Base-by-base conservation (phyloP, 2,797 vertebrate species). In the Clangula hyemalis region DNA sequence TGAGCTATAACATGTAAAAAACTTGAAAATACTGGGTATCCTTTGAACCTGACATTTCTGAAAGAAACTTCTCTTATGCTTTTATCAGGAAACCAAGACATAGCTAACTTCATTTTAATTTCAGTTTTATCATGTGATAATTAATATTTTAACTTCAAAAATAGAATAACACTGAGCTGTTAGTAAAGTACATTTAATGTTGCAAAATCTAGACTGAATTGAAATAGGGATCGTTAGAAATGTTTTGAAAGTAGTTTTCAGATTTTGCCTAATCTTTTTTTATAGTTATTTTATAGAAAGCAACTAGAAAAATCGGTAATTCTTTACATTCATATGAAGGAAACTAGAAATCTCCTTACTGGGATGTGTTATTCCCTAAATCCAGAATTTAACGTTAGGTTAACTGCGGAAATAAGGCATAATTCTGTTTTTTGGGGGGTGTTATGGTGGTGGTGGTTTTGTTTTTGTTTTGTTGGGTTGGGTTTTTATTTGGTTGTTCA, bases 1-100 rank as follows among this genome's bases (percentile, higher is more conserved):
- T 94, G 91, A 96, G 61, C 51, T 94, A 91, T 90, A 87, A 96
- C 96, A 61, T 88, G 75, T 94, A 94, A 93, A 96, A 93, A 45
- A 47, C 93, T 92, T 95, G 69, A 97, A 91, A 97, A 89, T 86
- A 56, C 8, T 18, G 5, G 51, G 15, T 69, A 30, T 47, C 11
- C 5, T 89, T 94, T 89, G 15, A 87, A 84, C 80, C 14, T 65
- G 62, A 65, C 17, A n/a, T 86, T 77, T 84, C 56, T 15, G 10
- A 91, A 86, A 34, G 10, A 91, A 86, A 34, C 5, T 65, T 71
- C 3, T 72, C 20, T 24, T 79, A 36, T 1, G 3, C 34, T 84
- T 84, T 36, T 41, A 60, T 86, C 41, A 62, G 56, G 49, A 86
- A 93, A 85, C 43, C 2, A 76, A 70, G 38, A 66, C 0, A 3